A percentile compares a stretch with the other conserved stretches of the same genome.
These are phyloP conservation scores for Seriola quinqueradiata DNA, from an alignment of 2,113 vertebrate genomes.

Conservation along the genomic window DNA sequence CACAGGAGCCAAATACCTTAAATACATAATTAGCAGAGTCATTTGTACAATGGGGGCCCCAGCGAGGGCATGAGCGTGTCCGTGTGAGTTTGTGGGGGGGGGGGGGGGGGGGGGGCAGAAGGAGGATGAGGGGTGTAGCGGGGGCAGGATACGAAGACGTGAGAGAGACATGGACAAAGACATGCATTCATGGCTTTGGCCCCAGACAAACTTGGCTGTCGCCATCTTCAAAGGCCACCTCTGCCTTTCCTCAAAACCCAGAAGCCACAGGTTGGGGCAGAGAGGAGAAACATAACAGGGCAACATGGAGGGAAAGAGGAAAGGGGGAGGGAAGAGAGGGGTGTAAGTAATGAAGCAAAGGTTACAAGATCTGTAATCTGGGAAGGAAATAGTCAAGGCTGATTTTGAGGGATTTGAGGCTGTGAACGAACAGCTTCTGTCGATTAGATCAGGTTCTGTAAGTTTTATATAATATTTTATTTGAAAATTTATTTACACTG, in stretches of 20 bases:
- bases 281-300: slow-evolving; percentile 72
- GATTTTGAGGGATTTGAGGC: slow-evolving; percentile 19
- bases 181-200: slow-evolving; percentile 77
- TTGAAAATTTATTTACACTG: slow-evolving; percentile 27
- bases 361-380: slow-evolving; percentile 68
- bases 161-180: slow-evolving; percentile 78
- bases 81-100: slow-evolving; percentile 53
- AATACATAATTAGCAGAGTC: slow-evolving; percentile 85
- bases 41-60: slow-evolving; percentile 76
- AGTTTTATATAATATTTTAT: background rate
- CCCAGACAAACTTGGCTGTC: slow-evolving; percentile 76
- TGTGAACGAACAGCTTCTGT: slow-evolving; percentile 6
- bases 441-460: slow-evolving; percentile 7
- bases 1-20: slow-evolving; percentile 85
- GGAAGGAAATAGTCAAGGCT: slow-evolving; percentile 65
- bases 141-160: slow-evolving; percentile 69
- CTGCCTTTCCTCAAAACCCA: slow-evolving; percentile 83
- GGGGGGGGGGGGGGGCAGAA: slow-evolving; percentile 44
- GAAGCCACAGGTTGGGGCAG: slow-evolving; percentile 75
- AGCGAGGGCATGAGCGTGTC: slow-evolving; percentile 63
- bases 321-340: slow-evolving; percentile 42
- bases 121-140: slow-evolving; percentile 56
- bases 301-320: slow-evolving; percentile 44
- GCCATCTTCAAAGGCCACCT: slow-evolving; percentile 80
- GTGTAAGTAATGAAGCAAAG: slow-evolving; percentile 64